Base-by-base conservation (phyloP, 2,113 vertebrate genomes). In the Cyprinodon tularosa region DNA sequence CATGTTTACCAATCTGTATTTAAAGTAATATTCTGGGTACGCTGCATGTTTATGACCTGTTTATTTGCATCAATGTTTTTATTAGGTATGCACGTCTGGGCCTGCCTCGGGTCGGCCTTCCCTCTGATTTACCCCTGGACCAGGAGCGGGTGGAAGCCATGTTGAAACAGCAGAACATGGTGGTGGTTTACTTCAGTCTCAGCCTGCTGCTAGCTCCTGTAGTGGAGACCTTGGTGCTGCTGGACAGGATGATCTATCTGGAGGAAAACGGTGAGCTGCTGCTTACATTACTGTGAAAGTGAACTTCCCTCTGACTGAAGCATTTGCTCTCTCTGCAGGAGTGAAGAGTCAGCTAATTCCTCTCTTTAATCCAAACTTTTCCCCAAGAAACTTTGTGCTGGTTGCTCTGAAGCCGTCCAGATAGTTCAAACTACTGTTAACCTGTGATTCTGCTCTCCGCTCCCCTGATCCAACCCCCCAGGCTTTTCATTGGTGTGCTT, bases 351-450 rank as follows among this genome's bases (percentile, higher is more conserved):
- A 94, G 59, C 90, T 99, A 0, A 66, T 98, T 40, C 96, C 98
- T 5, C 93, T 99, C 60, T 99, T 99, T 62, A 74, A 96, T 66
- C 96, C 97, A 0, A 76, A 81, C 0, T 89, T 99, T 59, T 98
- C 97, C 1, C 96, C 98, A 0, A 93, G 98, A 65, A 99, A 99
- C 89, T 88, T 98, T 81, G 96, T 97, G 29, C 94, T 99, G 74
- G 95, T 98, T 78, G 96, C 96, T 0, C 66, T 88, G 74, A 95
- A 95, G 76, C 3, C 50, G 2, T 20, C 1, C 5, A 29, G 50
- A 65, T 22, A 37, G 57, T 47, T 6, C 14, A 9, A 20, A 9
- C 38, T 14, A 2, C 42, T 17, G 11, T 0, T 60, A 44, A 0
- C 14, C 14, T 20, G 4, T 59, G 7, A 29, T 61, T 78, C 81